Conservation (phyloP, 2,888 invertebrate species). For the Cantharis flavilabris region DNA sequence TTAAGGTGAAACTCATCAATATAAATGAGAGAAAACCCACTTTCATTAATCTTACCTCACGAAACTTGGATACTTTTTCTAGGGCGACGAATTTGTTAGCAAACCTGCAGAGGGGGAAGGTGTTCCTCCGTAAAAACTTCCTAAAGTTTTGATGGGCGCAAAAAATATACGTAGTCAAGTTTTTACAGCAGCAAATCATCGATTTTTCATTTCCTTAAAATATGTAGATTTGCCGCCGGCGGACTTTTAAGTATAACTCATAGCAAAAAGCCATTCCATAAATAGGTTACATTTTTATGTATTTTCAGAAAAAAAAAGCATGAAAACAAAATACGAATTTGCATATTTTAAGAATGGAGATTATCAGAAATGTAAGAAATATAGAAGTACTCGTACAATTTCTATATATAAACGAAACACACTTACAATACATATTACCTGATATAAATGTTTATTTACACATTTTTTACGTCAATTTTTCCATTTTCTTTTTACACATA, state of each 20-base stretch:
- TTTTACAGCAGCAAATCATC: constrained; percentile 27
- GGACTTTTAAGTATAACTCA: constrained; percentile 35
- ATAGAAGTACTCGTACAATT: constrained; percentile 40
- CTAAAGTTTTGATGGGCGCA: constrained; percentile 29
- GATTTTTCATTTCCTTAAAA: constrained; percentile 37
- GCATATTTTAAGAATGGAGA: constrained; percentile 46
- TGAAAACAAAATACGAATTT: constrained; percentile 44
- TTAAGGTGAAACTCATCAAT: constrained; percentile 33
- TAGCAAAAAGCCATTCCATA: constrained; percentile 34
- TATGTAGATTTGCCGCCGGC: constrained; percentile 35
- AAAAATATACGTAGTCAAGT: constrained; percentile 28
- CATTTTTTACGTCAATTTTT: not conserved
- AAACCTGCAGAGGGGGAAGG: constrained; percentile 22
- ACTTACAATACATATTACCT: not conserved
- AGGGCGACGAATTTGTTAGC: constrained; percentile 22
- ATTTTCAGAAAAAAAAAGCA: constrained; percentile 31
- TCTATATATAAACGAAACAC: not conserved
- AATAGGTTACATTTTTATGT: constrained; percentile 34
- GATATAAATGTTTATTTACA: not conserved
- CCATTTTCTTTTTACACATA: not conserved
- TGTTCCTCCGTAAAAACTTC: constrained; percentile 14
- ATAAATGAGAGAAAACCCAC: constrained; percentile 35
- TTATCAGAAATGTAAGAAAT: constrained; percentile 43
- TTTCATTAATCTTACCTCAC: constrained; percentile 36
- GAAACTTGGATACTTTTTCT: constrained; percentile 22